Base-by-base conservation (phyloP, 2,113 vertebrate genomes). In the Oenanthe oenanthe region DNA sequence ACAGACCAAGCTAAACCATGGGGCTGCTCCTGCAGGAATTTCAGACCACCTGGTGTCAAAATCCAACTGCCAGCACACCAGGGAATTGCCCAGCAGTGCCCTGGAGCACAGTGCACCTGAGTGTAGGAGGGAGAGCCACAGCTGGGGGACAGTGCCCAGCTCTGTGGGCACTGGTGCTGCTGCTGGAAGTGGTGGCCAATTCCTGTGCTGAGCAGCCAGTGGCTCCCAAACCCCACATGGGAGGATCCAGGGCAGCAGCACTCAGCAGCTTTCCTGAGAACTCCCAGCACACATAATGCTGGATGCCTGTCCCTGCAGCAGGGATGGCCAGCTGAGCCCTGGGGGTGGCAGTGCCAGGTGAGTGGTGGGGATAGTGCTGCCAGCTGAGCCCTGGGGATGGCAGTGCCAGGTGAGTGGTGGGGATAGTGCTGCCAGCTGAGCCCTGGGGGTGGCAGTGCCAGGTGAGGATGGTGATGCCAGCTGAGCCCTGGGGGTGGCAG, bases 131-230 rank as follows among this genome's bases (percentile, higher is more conserved):
- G 58, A 50, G 25, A 50, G 66, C 25, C 50, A 25, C 57, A 42
- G 34, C 42, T 48, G 7, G 10, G 65, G 7, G 4, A 22, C 66
- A 26, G 17, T 22, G 58, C 74, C 48, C 3, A 5, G 57, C 34
- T 21, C 57, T 0, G 0, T 40, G 48, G 47, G 28, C 73, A 29
- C 47, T 0, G 2, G 40, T 0, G 1, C 13, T 25, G 74, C 40
- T 20, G 38, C 13, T 54, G 57, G 65, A 31, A 26, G 65, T 6
- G 57, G 16, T 31, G 54, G 10, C 34, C 5, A 77, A 11, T 7
- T 47, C 40, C 57, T 40, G 29, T 7, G 45, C 62, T 28, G 62
- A 32, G 45, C 36, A 36, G 17, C 5, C 62, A 32, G 83, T 3
- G 0, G 32, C 73, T 61, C 38, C 63, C 73, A 68, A 45, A 45